These are phyloP conservation scores for Pan troglodytes DNA, from an alignment of 2,113 vertebrate genomes.

Conservation along the genomic window DNA sequence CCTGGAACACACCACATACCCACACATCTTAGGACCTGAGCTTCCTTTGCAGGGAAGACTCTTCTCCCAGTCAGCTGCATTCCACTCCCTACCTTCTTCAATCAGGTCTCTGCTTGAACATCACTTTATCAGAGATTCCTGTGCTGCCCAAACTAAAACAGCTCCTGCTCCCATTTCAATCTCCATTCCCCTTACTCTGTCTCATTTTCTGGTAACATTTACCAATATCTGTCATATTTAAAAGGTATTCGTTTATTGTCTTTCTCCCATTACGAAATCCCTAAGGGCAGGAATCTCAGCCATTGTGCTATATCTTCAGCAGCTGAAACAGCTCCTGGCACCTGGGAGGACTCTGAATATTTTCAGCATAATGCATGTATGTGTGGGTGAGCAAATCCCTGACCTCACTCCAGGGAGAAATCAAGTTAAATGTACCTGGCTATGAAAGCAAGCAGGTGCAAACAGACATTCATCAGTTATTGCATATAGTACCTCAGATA, in stretches of 20 bases:
- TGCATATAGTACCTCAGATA: fast-evolving
- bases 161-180: not conserved
- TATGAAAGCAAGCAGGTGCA: not conserved
- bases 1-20: not conserved
- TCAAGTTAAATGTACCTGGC: not conserved
- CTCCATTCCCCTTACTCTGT: not conserved
- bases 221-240: not conserved
- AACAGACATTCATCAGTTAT: not conserved
- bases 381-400: not conserved
- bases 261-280: not conserved
- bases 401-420: not conserved
- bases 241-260: not conserved
- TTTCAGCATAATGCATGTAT: not conserved
- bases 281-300: not conserved
- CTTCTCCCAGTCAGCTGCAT: not conserved
- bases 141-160: not conserved
- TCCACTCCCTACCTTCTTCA: not conserved
- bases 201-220: not conserved
- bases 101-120: not conserved
- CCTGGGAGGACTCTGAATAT: not conserved
- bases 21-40: not conserved
- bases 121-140: not conserved
- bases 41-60: not conserved
- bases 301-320: not conserved
- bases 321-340: not conserved